These are phyloP conservation scores for Piscicola geometra DNA, from an alignment of 2,888 invertebrate genomes.

Conservation along the genomic window DNA sequence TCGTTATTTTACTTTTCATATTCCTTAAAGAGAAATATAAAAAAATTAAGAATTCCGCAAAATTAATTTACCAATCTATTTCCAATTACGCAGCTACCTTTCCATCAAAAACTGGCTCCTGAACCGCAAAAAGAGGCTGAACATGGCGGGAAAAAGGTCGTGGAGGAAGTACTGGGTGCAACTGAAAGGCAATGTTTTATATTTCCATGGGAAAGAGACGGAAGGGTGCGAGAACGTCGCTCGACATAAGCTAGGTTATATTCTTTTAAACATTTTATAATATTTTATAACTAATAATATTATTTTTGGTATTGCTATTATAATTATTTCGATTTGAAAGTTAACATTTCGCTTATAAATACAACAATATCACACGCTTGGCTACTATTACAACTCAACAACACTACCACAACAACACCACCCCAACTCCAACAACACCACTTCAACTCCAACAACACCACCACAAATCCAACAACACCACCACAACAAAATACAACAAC, in stretches of 20 bases:
- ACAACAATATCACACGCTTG: not conserved
- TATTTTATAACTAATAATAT: not conserved
- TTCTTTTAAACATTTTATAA: not conserved
- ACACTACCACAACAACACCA: too few relatives aligned
- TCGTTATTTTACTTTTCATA: not conserved
- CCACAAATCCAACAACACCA: too few relatives aligned
- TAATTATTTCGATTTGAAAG: too few relatives aligned
- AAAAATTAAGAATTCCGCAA: not conserved
- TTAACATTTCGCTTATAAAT: not conserved
- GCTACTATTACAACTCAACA: too few relatives aligned
- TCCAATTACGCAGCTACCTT: conserved; percentile 70
- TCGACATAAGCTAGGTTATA: conserved; percentile 52
- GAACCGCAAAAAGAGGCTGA: conserved; percentile 92
- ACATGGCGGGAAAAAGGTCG: conserved; percentile 86
- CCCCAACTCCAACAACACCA: too few relatives aligned
- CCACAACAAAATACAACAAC: too few relatives aligned
- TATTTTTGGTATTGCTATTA: not conserved
- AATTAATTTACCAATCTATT: too few relatives aligned
- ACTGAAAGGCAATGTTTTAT: conserved; percentile 87
- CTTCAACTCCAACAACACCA: too few relatives aligned
- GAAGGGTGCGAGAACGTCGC: conserved; percentile 52
- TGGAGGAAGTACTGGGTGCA: conserved; percentile 99
- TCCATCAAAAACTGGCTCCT: conserved; percentile 97
- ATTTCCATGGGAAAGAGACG: conserved; percentile 67
- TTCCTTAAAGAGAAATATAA: not conserved